Percentiles rank a stretch among this genome's conserved stretches.
These are phyloP conservation scores for Dreissena rostriformis DNA, from an alignment of 1,140 invertebrate genomes.

Conservation along the genomic window DNA sequence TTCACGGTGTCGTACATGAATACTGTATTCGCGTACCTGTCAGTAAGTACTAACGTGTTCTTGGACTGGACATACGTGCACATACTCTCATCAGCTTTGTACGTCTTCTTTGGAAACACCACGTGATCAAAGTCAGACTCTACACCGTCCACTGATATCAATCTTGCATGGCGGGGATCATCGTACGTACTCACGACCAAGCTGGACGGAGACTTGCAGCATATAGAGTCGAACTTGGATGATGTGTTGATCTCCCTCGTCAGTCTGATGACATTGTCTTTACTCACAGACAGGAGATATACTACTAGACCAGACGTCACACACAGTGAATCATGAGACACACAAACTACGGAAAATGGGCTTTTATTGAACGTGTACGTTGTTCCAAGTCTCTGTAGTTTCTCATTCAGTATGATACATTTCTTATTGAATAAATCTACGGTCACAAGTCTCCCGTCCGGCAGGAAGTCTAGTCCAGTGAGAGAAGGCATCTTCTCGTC, in stretches of 20 bases:
- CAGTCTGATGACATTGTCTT: background rate
- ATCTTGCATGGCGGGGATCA: background rate
- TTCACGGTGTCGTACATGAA: slow-evolving; percentile 11
- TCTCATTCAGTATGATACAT: background rate
- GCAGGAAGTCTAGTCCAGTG: slow-evolving; percentile 8
- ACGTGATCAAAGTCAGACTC: slow-evolving; percentile 1
- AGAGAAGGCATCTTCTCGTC: background rate
- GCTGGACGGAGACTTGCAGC: background rate
- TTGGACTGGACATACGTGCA: slow-evolving; percentile 13
- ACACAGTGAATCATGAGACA: slow-evolving; percentile 3
- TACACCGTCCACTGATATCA: background rate
- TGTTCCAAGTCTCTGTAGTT: slow-evolving; percentile 5
- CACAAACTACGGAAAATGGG: background rate
- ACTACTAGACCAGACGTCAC: background rate
- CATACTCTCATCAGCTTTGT: background rate
- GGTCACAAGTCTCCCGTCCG: slow-evolving; percentile 8
- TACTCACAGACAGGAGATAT: background rate
- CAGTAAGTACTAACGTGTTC: slow-evolving; percentile 1
- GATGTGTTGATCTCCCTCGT: background rate
- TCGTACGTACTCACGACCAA: slow-evolving; percentile 17
- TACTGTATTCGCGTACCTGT: background rate
- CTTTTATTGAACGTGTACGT: background rate
- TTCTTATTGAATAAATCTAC: background rate
- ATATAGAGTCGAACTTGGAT: background rate
- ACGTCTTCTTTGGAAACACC: background rate